Evolutionary conservation across 1,140 invertebrate genomes (phyloP).

Genomic region (Drosophila rhopaloa): DNA sequence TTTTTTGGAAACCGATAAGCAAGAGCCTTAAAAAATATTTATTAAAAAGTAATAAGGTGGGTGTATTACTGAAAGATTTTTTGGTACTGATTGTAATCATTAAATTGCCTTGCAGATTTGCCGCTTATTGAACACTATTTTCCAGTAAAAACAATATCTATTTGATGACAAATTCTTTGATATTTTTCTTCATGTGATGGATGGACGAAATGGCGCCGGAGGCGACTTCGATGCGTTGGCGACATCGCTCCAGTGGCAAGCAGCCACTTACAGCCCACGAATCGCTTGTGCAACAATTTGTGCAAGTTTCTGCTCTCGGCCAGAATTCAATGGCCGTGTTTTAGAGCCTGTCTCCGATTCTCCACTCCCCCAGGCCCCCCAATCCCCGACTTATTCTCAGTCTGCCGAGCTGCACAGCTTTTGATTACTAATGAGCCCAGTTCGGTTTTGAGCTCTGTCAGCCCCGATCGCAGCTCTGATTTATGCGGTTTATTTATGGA

Average conservation of each 20-base stretch:
- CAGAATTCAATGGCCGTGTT: constrained; percentile 59
- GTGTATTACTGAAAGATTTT: too few species aligned
- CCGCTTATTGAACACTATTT: too few species aligned
- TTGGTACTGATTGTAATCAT: too few species aligned
- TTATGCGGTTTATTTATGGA: constrained; percentile 81
- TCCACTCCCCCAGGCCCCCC: background rate
- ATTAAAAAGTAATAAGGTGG: too few species aligned
- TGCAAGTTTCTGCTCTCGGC: constrained; percentile 53
- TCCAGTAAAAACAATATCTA: background rate
- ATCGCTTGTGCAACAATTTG: constrained; percentile 69
- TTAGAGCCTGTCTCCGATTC: constrained; percentile 20
- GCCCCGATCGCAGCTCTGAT: constrained; percentile 64
- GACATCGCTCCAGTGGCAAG: constrained; percentile 64
- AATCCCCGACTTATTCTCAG: constrained; percentile 2
- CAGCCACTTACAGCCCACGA: constrained; percentile 59
- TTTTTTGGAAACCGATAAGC: too few species aligned
- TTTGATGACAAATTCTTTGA: background rate
- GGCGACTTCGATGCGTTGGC: constrained; percentile 57
- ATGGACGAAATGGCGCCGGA: constrained; percentile 15
- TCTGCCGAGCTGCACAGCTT: constrained; percentile 57
- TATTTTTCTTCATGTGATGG: constrained; percentile 1
- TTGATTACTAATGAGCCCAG: constrained; percentile 77
- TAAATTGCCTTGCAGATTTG: too few species aligned
- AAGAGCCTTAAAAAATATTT: too few species aligned
- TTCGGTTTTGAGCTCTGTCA: constrained; percentile 40